Evolutionary conservation across 2,888 invertebrate genomes (phyloP).

Genomic region (Lagria hirta): DNA sequence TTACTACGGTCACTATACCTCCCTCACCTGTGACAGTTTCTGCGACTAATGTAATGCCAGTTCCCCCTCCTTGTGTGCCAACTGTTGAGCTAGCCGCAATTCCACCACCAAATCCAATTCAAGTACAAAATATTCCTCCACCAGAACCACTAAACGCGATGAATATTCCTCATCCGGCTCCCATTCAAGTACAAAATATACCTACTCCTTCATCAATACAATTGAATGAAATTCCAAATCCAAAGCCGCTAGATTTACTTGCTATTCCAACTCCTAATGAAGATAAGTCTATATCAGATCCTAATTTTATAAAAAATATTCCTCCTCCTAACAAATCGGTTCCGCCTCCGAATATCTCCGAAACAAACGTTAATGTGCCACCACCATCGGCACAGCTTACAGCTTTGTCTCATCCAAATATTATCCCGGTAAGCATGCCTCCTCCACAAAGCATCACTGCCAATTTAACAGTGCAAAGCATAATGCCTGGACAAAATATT

Average conservation of each 20-base stretch:
- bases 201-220: conserved; percentile 64
- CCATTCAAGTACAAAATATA: conserved; percentile 60
- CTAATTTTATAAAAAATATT: conserved; percentile 53
- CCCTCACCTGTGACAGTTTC: conserved; percentile 31
- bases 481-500: conserved; percentile 39
- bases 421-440: conserved; percentile 24
- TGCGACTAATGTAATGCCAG: conserved; percentile 32
- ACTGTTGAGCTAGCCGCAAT: conserved; percentile 52
- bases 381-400: conserved; percentile 32
- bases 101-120: conserved; percentile 54
- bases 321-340: conserved; percentile 54
- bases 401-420: conserved; percentile 34
- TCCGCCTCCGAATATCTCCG: conserved; percentile 49
- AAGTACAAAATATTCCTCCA: conserved; percentile 54
- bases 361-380: conserved; percentile 40
- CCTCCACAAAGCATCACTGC: conserved; percentile 19
- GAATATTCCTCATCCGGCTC: conserved; percentile 54
- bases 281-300: conserved; percentile 43
- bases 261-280: conserved; percentile 58
- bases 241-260: conserved; percentile 62
- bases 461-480: conserved; percentile 31
- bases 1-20: conserved; percentile 47
- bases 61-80: conserved; percentile 45
- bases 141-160: conserved; percentile 60
- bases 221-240: conserved; percentile 63